These are phyloP conservation scores for Eristalis arbustorum DNA, from an alignment of 2,888 invertebrate species.

Conservation along the genomic window DNA sequence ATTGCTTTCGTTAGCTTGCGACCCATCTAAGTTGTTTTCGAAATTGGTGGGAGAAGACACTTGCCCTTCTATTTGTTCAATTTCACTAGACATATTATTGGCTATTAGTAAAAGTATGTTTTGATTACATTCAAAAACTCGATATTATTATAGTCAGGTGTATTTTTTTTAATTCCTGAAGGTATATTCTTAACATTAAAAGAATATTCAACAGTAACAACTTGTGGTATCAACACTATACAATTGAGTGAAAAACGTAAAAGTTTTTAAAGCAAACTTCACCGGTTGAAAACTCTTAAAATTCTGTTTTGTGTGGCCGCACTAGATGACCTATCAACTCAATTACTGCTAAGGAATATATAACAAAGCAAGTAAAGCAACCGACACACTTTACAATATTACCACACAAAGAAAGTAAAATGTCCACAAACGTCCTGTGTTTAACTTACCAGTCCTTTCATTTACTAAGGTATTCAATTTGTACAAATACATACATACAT, in stretches of 20 bases:
- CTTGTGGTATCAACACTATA: neutral
- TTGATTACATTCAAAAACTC: neutral
- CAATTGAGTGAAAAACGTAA: neutral
- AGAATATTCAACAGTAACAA: neutral
- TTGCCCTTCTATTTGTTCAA: conserved; percentile 18
- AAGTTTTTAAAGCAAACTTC: conserved; percentile 43
- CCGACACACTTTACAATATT: neutral
- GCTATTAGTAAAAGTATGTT: conserved; percentile 2
- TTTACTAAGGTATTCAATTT: neutral
- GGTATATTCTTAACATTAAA: neutral
- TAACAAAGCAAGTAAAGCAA: conserved; percentile 11
- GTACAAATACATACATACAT: neutral
- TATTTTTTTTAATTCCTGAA: neutral
- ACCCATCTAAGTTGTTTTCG: conserved; percentile 76
- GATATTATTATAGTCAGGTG: no score
- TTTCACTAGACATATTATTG: conserved; percentile 45
- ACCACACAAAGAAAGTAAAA: neutral
- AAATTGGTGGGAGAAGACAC: conserved; percentile 69
- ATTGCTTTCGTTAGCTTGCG: conserved; percentile 52
- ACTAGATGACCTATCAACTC: conserved; percentile 64
- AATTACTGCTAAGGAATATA: conserved; percentile 17
- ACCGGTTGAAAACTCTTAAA: conserved; percentile 58
- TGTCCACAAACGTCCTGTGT: neutral
- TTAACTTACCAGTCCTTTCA: neutral
- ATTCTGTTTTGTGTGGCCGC: conserved; percentile 57